Evolutionary conservation across 2,797 vertebrate genomes (phyloP).

Genomic region (Artibeus jamaicensis): DNA sequence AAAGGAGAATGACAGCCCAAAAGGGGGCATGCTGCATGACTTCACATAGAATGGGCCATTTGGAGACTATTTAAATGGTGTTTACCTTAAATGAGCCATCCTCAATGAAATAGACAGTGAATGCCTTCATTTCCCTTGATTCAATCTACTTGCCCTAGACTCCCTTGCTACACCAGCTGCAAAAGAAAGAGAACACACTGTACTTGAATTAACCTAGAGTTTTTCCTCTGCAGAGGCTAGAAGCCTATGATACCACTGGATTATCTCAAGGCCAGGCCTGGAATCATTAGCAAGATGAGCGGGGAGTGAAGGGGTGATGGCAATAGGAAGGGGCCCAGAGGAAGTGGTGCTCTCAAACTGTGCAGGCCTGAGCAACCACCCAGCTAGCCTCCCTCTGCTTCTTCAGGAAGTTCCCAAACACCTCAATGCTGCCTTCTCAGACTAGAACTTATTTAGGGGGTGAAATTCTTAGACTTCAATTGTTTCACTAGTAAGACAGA

Average conservation of each 20-base stretch:
- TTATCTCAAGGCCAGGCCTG: slow-evolving; percentile 22
- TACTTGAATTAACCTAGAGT: slow-evolving; percentile 34
- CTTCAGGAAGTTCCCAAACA: neutral
- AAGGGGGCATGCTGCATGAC: slow-evolving; percentile 64
- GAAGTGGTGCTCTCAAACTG: neutral
- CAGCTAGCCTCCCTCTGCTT: neutral
- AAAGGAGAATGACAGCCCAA: slow-evolving; percentile 63
- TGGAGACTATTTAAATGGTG: slow-evolving; percentile 74
- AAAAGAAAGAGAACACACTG: slow-evolving; percentile 64
- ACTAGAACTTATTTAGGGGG: neutral
- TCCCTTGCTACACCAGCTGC: slow-evolving; percentile 74
- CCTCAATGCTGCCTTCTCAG: neutral
- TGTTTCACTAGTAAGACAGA: neutral
- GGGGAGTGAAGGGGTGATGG: neutral
- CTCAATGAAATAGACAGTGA: slow-evolving; percentile 55
- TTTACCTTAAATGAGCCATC: slow-evolving; percentile 73
- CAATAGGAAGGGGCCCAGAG: neutral
- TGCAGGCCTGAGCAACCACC: neutral
- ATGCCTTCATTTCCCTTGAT: slow-evolving; percentile 66
- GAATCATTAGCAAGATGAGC: neutral
- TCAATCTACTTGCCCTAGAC: slow-evolving; percentile 54
- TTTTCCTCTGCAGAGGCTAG: slow-evolving; percentile 53
- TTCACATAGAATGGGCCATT: slow-evolving; percentile 71
- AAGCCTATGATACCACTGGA: neutral
- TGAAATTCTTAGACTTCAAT: neutral